Evolutionary conservation across 2,888 invertebrate genomes (phyloP).

Genomic region (Didymodactylos carnosus): DNA sequence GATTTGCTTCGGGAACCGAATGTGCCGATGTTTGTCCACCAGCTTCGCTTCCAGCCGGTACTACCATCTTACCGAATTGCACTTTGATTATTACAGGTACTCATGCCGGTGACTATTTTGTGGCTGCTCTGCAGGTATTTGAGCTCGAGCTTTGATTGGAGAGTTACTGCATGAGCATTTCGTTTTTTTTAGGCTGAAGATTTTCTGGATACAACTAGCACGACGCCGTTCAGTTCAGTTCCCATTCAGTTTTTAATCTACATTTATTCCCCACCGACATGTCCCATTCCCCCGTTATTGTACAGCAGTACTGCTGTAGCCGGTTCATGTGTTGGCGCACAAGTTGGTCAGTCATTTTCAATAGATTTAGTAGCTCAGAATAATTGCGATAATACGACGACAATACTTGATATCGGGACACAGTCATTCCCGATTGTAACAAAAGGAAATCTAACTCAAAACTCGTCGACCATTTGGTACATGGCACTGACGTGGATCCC

Average conservation of each 20-base stretch:
- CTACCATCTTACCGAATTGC: background rate
- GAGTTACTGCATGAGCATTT: background rate
- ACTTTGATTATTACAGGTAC: background rate
- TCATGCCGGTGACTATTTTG: background rate
- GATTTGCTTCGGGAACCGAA: background rate
- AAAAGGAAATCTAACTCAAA: background rate
- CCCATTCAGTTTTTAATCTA: background rate
- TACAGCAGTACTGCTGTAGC: background rate
- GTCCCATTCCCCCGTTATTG: background rate
- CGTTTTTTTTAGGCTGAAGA: background rate
- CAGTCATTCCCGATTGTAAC: background rate
- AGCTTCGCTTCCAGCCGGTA: background rate
- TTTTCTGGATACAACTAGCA: background rate
- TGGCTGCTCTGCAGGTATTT: background rate
- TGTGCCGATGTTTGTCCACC: background rate
- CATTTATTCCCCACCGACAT: background rate
- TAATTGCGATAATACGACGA: background rate
- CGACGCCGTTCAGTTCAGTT: background rate
- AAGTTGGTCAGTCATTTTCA: background rate
- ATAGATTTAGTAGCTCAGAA: background rate
- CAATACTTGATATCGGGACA: background rate
- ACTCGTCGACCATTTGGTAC: background rate
- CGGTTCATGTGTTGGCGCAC: too few relatives aligned
- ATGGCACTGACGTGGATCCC: background rate
- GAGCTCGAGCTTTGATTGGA: background rate